A percentile compares a stretch with the other conserved stretches of the same genome.
These are phyloP conservation scores for Jordanella pulchra DNA, from an alignment of 2,797 vertebrate species.

Conservation along the genomic window DNA sequence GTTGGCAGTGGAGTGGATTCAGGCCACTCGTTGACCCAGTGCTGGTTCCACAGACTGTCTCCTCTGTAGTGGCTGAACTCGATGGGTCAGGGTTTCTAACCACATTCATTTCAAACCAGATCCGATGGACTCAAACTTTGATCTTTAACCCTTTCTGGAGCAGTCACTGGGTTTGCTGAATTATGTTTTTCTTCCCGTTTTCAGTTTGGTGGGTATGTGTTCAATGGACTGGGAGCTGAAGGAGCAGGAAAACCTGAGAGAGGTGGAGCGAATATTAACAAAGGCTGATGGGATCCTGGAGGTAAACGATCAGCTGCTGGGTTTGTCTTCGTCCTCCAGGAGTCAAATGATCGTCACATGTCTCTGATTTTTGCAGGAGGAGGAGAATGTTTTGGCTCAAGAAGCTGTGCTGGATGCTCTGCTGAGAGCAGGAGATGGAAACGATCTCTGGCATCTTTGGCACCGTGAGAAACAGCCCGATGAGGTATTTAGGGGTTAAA, in stretches of 20 bases:
- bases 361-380: conserved; percentile 64
- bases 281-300: conserved; percentile 71
- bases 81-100: no score
- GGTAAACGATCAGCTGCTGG: conserved; percentile 8
- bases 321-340: background rate
- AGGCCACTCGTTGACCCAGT: no score
- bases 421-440: conserved; percentile 50
- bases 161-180: background rate
- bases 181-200: no score
- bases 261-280: conserved; percentile 72
- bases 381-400: conserved; percentile 76
- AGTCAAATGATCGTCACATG: background rate
- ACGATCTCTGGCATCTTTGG: conserved; percentile 58
- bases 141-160: background rate
- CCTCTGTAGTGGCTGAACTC: no score
- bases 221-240: conserved; percentile 72
- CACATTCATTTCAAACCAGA: no score
- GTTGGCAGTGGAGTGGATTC: no score
- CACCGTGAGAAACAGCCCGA: conserved; percentile 32
- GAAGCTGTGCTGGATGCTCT: conserved; percentile 73
- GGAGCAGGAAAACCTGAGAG: conserved; percentile 71
- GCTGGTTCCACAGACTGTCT: no score
- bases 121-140: no score
- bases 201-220: conserved; percentile 38
- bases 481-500: conserved; percentile 45